These are phyloP conservation scores for Samia ricini DNA, from an alignment of 1,140 invertebrate species.

Conservation along the genomic window DNA sequence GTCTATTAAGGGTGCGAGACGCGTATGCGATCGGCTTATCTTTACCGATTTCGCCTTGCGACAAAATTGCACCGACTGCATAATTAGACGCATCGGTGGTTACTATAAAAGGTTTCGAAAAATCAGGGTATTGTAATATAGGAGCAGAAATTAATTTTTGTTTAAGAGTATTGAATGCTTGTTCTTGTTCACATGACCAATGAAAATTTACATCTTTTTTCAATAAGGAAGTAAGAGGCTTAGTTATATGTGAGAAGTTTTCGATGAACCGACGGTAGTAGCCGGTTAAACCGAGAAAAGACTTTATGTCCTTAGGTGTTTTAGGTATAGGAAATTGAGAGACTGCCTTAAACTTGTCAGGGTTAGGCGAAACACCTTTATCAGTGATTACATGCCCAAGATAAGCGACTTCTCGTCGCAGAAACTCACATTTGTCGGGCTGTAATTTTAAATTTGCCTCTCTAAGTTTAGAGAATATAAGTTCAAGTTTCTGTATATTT, in stretches of 20 bases:
- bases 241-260: conserved; percentile 37
- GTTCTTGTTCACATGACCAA: conserved; percentile 35
- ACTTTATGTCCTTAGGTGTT: conserved; percentile 54
- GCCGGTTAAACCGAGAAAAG: conserved; percentile 54
- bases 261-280: conserved; percentile 50
- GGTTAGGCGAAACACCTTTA: conserved; percentile 13
- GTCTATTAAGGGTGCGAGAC: too few species aligned
- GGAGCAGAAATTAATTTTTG: conserved; percentile 47
- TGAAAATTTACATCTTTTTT: too few species aligned
- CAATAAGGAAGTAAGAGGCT: too few species aligned
- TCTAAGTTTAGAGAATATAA: too few species aligned
- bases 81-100: too few species aligned
- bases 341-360: conserved; percentile 13
- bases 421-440: conserved; percentile 14
- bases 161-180: conserved; percentile 58
- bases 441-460: too few species aligned
- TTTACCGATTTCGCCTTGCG: neutral
- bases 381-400: conserved; percentile 13
- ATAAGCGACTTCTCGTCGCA: conserved; percentile 12
- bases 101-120: too few species aligned
- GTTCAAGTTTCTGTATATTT: too few species aligned
- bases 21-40: too few species aligned
- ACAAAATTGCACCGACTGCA: too few species aligned
- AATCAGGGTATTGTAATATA: too few species aligned
- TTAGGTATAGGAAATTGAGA: conserved; percentile 48